phyloP scores from a whole-genome alignment of 2,797 vertebrate genomes.

The Netta rufina region DNA sequence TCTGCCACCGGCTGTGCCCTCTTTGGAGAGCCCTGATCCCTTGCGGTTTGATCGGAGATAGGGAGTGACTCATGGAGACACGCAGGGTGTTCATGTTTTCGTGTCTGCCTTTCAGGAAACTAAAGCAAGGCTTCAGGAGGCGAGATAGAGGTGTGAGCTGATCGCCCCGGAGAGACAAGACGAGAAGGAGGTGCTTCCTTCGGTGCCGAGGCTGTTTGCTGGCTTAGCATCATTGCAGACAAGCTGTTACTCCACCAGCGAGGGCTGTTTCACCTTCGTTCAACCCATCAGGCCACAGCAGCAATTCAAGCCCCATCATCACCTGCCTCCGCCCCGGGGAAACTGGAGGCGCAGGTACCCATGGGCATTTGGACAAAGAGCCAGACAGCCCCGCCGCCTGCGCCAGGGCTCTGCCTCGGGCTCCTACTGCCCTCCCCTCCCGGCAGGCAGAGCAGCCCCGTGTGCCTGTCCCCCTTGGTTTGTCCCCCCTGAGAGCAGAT shows the following conservation, averaged over 20 bases:
- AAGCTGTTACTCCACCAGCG: not conserved
- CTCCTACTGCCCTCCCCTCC: not conserved
- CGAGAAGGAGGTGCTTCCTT: not conserved
- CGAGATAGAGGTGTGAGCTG: not conserved
- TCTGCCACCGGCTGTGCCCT: constrained; percentile 11
- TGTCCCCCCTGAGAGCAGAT: not conserved
- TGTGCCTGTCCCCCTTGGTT: not conserved
- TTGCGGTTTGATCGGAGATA: not conserved
- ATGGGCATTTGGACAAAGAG: not conserved
- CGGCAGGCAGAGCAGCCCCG: not conserved
- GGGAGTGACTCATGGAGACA: not conserved
- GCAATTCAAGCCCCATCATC: rapidly evolving
- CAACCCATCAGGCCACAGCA: not conserved
- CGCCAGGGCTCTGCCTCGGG: not conserved
- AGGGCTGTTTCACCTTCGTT: not conserved
- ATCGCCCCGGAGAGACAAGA: not conserved
- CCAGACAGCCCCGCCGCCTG: not conserved
- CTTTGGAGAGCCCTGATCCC: not conserved
- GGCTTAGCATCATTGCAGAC: not conserved
- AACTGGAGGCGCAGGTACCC: rapidly evolving
- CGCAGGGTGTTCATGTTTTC: not conserved
- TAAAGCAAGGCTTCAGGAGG: not conserved
- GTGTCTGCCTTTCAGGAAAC: not conserved
- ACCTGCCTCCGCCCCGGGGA: not conserved
- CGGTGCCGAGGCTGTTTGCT: not conserved